These are phyloP conservation scores for Cosmia trapezina DNA, from an alignment of 2,888 invertebrate species.

Conservation along the genomic window DNA sequence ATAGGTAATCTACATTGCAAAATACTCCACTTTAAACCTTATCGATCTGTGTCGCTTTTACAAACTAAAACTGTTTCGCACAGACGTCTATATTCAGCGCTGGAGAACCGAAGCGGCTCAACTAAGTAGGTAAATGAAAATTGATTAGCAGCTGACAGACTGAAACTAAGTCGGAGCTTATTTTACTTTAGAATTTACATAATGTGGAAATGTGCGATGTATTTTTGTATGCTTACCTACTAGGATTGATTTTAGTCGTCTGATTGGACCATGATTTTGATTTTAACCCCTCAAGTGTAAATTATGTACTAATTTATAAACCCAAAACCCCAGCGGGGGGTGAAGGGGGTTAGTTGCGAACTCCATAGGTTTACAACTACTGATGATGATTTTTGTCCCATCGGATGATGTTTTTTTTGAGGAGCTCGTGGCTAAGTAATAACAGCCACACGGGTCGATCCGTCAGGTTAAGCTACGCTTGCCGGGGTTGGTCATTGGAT, in stretches of 20 bases:
- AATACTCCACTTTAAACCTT: background rate
- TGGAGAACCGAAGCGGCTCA: background rate
- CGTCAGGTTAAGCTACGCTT: too few relatives aligned
- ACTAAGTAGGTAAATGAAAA: conserved; percentile 44
- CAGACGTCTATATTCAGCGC: conserved; percentile 22
- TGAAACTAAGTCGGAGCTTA: background rate
- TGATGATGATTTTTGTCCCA: too few relatives aligned
- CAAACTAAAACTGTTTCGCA: background rate
- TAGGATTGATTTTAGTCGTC: background rate
- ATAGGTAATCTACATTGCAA: too few relatives aligned
- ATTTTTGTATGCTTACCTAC: background rate
- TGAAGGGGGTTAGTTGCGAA: too few relatives aligned
- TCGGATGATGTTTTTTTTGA: too few relatives aligned
- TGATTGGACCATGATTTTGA: background rate
- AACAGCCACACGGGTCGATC: too few relatives aligned
- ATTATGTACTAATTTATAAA: too few relatives aligned
- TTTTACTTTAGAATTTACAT: conserved; percentile 17
- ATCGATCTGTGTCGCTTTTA: background rate
- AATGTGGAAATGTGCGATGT: background rate
- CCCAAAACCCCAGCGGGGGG: too few relatives aligned
- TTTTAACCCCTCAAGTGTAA: too few relatives aligned
- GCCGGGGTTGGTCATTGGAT: too few relatives aligned
- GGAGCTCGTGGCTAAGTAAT: too few relatives aligned
- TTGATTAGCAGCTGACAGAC: conserved; percentile 42
- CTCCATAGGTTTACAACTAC: too few relatives aligned